Evolutionary conservation across 2,888 invertebrate species (phyloP), one percentile per base, ranked within the genome.

Genomic region (Sericinus montela): DNA sequence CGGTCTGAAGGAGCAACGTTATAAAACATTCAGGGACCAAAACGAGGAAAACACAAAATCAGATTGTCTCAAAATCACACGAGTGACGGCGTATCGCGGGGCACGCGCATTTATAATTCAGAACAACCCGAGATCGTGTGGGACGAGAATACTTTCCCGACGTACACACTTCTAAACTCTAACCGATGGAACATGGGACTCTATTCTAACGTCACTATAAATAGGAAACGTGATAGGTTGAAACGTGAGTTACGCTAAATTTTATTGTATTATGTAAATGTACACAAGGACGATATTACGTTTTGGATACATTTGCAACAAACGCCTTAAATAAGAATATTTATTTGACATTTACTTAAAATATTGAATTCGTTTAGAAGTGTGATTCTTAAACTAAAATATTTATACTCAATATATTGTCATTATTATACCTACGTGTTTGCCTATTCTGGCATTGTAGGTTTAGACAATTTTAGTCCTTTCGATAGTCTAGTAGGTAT

Each of bases 11-110:
- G 72, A 75, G 69, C 69, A 72, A 75, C 72, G 68, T 78, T 69
- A 85, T 88, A 82, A 88, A 88, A 83, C 68, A 88, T 88, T 87
- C 87, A 87, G 62, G 62, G 67, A 62, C 77, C 72, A 80, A 76
- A 87, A 81, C 80, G 84, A 77, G 79, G 81, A 78, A 69, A 69
- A 76, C 73, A 77, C 82, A 74, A 84, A 84, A 87, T 88, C 88
- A 86, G 83, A 86, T 88, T 86, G 87, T 86, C 88, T 85, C 81
- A 79, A 83, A 84, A 87, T 86, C 86, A 85, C 86, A 82, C 82
- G 77, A 81, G 72, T 77, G 81, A 78, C 80, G 72, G 72, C 65
- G 71, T 73, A 68, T 71, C 75, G 73, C 63, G 62, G 25, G 63
- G 57, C 67, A 71, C 67, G 66, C 75, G 71, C 78, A 88, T 88